A percentile compares a stretch with the other conserved stretches of the same genome.
Evolutionary conservation across 1,140 invertebrate genomes (phyloP).

Genomic region (Drosophila ambigua): DNA sequence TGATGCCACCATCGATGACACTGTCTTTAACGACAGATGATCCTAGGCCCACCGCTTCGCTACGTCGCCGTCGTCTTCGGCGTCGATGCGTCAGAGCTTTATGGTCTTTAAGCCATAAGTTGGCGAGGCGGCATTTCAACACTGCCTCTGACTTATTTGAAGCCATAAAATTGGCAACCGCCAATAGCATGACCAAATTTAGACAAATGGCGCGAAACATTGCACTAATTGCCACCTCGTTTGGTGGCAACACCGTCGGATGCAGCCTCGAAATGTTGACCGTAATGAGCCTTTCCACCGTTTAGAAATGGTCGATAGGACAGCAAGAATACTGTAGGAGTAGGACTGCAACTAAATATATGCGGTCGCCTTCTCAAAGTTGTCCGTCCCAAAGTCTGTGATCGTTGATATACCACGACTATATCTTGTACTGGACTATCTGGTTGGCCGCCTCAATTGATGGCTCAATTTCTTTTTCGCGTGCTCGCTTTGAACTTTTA

Average conservation of each 20-base stretch:
- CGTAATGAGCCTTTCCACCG: slow-evolving; percentile 35
- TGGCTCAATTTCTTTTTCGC: slow-evolving; percentile 38
- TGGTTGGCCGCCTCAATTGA: slow-evolving; percentile 9
- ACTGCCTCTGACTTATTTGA: slow-evolving; percentile 44
- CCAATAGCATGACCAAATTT: slow-evolving; percentile 50
- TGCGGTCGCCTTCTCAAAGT: background rate
- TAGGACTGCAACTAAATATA: background rate
- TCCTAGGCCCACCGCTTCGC: background rate
- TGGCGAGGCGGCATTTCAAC: slow-evolving; percentile 43
- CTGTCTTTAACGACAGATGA: background rate
- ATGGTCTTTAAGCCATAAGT: background rate
- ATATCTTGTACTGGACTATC: background rate
- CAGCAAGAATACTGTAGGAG: slow-evolving; percentile 5
- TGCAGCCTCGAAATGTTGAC: slow-evolving; percentile 34
- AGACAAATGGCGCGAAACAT: slow-evolving; percentile 52
- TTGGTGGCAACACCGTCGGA: slow-evolving; percentile 21
- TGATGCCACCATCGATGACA: background rate
- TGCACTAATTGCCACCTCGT: slow-evolving; percentile 54
- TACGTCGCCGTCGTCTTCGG: background rate
- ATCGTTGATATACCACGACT: too few relatives aligned
- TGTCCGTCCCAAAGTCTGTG: slow-evolving; percentile 1
- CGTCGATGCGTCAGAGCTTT: slow-evolving; percentile 17
- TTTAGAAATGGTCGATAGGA: slow-evolving; percentile 11
- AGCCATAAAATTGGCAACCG: slow-evolving; percentile 52
- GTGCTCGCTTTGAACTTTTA: slow-evolving; percentile 47